These are phyloP conservation scores for Lampris megalopsis DNA, from an alignment of 2,113 vertebrate species.

Conservation along the genomic window DNA sequence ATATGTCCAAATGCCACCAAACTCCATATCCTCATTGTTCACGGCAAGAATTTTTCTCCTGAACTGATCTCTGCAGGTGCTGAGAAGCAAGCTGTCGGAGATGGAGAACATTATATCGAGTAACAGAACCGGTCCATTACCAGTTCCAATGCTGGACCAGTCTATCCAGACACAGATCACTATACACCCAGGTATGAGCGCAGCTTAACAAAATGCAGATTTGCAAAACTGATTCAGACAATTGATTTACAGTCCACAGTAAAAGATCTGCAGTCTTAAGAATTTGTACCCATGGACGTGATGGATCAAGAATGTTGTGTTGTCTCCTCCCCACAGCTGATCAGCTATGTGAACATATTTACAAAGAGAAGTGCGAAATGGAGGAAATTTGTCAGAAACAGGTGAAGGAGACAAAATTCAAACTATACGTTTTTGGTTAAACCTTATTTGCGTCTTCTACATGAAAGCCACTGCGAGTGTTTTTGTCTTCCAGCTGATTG, in stretches of 20 bases:
- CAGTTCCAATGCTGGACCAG: slow-evolving; percentile 13
- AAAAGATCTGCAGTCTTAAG: neutral
- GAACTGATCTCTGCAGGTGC: slow-evolving; percentile 42
- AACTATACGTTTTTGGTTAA: neutral
- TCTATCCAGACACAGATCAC: slow-evolving; percentile 54
- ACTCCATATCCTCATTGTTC: too few relatives aligned
- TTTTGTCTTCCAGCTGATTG: slow-evolving; percentile 79
- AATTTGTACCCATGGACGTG: neutral
- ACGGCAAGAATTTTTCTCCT: too few relatives aligned
- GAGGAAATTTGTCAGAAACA: slow-evolving; percentile 84
- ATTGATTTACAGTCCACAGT: neutral
- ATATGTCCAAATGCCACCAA: too few relatives aligned
- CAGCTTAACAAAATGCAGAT: slow-evolving; percentile 9
- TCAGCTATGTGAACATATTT: slow-evolving; percentile 53
- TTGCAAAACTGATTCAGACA: neutral
- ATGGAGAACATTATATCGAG: slow-evolving; percentile 50
- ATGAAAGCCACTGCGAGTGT: neutral
- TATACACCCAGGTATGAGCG: slow-evolving; percentile 9
- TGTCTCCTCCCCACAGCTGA: slow-evolving; percentile 29
- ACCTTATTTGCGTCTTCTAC: neutral
- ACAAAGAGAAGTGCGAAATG: slow-evolving; percentile 74
- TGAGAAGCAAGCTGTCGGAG: slow-evolving; percentile 68
- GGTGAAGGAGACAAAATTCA: slow-evolving; percentile 67
- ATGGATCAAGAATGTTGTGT: neutral
- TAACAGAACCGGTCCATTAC: neutral